These are phyloP conservation scores for Aproaerema taeniolella DNA, from an alignment of 2,888 invertebrate species.

Conservation along the genomic window DNA sequence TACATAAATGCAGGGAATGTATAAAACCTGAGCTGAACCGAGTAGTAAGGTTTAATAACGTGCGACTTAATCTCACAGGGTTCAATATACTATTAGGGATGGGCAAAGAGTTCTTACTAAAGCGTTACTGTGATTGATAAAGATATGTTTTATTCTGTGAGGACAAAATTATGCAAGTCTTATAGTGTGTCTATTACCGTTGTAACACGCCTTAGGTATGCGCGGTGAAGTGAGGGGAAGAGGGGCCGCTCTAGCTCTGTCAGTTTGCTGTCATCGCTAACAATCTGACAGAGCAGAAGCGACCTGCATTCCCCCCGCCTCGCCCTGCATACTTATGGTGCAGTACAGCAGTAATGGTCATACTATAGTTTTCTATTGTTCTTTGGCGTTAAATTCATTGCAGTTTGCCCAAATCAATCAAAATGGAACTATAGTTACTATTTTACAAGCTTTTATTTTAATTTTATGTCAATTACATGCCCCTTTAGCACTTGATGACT, in stretches of 20 bases:
- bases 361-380: too few relatives aligned
- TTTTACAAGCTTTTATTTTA: too few relatives aligned
- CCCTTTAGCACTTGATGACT: too few relatives aligned
- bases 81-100: slow-evolving; percentile 11
- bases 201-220: too few relatives aligned
- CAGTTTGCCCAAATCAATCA: too few relatives aligned
- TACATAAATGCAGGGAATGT: slow-evolving; percentile 1
- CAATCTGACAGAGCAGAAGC: too few relatives aligned
- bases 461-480: too few relatives aligned
- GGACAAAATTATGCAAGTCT: neutral
- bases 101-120: neutral
- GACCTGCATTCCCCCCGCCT: too few relatives aligned
- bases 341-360: too few relatives aligned
- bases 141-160: neutral
- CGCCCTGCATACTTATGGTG: too few relatives aligned
- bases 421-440: too few relatives aligned
- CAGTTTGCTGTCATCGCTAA: neutral
- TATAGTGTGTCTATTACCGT: neutral
- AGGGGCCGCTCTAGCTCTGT: neutral
- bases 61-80: slow-evolving; percentile 11
- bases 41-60: slow-evolving; percentile 16
- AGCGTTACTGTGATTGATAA: neutral
- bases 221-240: neutral
- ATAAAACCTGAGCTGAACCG: slow-evolving; percentile 8
- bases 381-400: too few relatives aligned